These are phyloP conservation scores for Phaedon cochleariae DNA, from an alignment of 2,888 invertebrate species.

Conservation along the genomic window DNA sequence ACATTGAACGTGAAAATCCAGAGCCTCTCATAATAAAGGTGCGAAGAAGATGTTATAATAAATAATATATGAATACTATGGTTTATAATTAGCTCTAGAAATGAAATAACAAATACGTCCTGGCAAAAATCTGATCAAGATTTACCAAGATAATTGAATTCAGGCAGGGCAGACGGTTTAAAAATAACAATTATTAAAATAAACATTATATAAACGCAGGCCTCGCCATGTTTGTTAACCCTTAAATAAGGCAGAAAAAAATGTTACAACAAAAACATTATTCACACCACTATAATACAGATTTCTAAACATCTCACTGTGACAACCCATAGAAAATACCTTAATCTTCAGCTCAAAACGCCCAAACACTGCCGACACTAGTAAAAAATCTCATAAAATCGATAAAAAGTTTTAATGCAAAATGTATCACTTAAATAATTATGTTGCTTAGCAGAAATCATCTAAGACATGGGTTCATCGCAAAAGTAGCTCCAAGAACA, in stretches of 20 bases:
- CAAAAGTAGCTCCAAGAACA: conserved; percentile 53
- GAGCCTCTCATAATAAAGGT: background rate
- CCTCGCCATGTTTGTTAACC: conserved; percentile 63
- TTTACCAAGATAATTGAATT: conserved; percentile 28
- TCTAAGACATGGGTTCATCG: conserved; percentile 55
- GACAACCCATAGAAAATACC: conserved; percentile 43
- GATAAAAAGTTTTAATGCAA: conserved; percentile 64
- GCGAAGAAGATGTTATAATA: conserved; percentile 37
- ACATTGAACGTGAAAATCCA: conserved; percentile 19
- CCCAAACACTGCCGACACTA: conserved; percentile 50
- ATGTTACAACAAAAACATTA: conserved; percentile 56
- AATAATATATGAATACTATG: conserved; percentile 16
- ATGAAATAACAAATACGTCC: conserved; percentile 29
- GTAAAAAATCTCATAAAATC: conserved; percentile 60
- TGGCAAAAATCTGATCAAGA: conserved; percentile 22
- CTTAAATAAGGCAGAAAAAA: conserved; percentile 59
- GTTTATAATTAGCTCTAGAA: conserved; percentile 35
- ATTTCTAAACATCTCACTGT: conserved; percentile 33
- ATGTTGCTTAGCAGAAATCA: conserved; percentile 58
- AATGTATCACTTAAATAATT: conserved; percentile 64
- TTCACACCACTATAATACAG: conserved; percentile 43
- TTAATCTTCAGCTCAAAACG: conserved; percentile 42
- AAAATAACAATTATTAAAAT: conserved; percentile 46
- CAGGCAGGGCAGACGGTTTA: conserved; percentile 24
- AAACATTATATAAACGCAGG: conserved; percentile 54